Conservation (phyloP, 1,140 invertebrate species). For the Cherax quadricarinatus region DNA sequence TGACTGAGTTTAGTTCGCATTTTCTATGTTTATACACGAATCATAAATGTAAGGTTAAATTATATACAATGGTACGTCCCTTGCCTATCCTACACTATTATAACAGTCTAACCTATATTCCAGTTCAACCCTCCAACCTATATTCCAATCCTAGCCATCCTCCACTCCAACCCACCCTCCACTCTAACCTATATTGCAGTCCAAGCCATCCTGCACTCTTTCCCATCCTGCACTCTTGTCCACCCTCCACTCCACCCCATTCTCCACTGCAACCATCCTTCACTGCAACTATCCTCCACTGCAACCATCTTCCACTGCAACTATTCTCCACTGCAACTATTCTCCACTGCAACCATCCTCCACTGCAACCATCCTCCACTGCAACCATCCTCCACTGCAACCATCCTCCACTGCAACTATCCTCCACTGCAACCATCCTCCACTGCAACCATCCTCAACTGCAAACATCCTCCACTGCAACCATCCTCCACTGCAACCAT, state of each 20-base stretch:
- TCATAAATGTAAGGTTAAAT: not conserved
- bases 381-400: too few species aligned
- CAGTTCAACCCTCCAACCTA: not conserved
- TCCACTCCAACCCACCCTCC: not conserved
- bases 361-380: too few species aligned
- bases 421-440: too few species aligned
- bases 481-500: not conserved
- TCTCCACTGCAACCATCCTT: too few species aligned
- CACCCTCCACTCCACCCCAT: not conserved
- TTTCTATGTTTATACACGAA: not conserved
- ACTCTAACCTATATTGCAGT: not conserved
- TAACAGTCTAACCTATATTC: not conserved
- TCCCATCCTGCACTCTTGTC: not conserved
- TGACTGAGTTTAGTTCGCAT: not conserved
- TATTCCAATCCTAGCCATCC: not conserved
- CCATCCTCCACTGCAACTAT: too few species aligned
- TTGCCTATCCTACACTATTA: not conserved
- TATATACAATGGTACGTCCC: not conserved
- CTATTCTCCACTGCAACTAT: too few species aligned
- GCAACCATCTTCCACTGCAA: too few species aligned
- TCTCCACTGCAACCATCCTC: too few species aligned
- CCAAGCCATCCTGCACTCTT: not conserved
- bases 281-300: too few species aligned
- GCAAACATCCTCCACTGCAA: too few species aligned
- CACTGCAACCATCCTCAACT: too few species aligned